Base-by-base conservation (phyloP, 2,797 vertebrate genomes). In the Netta rufina region DNA sequence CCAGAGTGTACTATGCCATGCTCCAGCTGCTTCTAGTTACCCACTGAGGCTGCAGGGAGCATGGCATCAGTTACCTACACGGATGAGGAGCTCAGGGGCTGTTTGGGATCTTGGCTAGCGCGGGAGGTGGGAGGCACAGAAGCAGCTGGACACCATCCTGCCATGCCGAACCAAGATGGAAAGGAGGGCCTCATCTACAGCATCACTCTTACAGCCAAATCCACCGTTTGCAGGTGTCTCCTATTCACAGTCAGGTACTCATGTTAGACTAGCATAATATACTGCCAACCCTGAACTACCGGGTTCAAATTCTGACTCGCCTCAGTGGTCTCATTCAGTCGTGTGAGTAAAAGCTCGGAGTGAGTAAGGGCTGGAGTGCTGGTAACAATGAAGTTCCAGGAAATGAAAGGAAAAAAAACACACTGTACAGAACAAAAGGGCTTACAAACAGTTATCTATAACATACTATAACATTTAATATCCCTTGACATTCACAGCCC, bases 401-500 rank as follows among this genome's bases (percentile, higher is more conserved):
- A 94, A 91, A 78, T 30, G 16, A 71, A 73, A 65, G 19, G 8
- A 30, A 53, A 53, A 53, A 53, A 25, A 74, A 81, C 78, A 17
- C 18, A 51, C 33, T 32, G 49, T 21, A 47, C 1, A 6, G 65
- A 53, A 19, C 11, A 24, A 84, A 70, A 17, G 8, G 11, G 39
- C 25, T 80, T 64, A 83, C 57, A 91, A 21, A 58, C 6, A 67
- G 20, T 30, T 41, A 43, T 71, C 49, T 41, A 30, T 66, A 30
- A 81, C 9, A 43, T 2, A 45, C 7, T 3, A 2, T 30, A 56
- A 47, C 25, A 45, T 64, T 84, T 67, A 80, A 88, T 27, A 62
- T 43, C 67, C n/a, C 84, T 85, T 87, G 45, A 91, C 87, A 84
- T 81, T 81, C 70, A 66, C 61, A 67, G 54, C 27, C 65, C 49